Conservation (phyloP, 1,140 invertebrate species). For the Aphis craccivora region DNA sequence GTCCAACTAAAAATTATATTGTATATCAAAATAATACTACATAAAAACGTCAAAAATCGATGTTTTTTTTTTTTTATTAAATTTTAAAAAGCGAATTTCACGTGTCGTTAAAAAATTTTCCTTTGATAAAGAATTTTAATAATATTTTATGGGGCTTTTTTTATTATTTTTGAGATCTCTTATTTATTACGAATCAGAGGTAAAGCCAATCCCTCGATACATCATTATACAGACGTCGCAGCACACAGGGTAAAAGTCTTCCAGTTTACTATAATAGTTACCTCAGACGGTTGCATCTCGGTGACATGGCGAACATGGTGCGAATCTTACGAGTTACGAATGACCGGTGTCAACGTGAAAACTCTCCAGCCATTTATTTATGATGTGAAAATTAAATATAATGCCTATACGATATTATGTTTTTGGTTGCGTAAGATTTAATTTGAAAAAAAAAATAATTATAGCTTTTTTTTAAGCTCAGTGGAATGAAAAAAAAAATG, state of each 20-base stretch:
- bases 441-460: neutral
- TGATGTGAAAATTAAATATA: slow-evolving; percentile 15
- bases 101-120: too few relatives aligned
- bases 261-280: neutral
- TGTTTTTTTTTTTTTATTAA: too few relatives aligned
- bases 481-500: neutral
- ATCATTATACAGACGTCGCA: too few relatives aligned
- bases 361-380: neutral
- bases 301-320: neutral
- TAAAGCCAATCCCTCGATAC: too few relatives aligned
- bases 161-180: too few relatives aligned
- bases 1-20: neutral
- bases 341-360: neutral
- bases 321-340: neutral
- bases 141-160: neutral
- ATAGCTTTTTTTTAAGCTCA: neutral
- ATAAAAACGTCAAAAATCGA: too few relatives aligned
- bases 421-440: neutral
- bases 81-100: too few relatives aligned
- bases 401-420: neutral
- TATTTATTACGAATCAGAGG: too few relatives aligned
- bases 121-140: neutral
- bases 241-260: too few relatives aligned
- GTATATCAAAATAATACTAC: neutral
- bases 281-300: slow-evolving; percentile 7